Evolutionary conservation across 1,140 invertebrate species (phyloP), one percentile per base, ranked within the genome.

Genomic region (Hylyphantes graminicola): DNA sequence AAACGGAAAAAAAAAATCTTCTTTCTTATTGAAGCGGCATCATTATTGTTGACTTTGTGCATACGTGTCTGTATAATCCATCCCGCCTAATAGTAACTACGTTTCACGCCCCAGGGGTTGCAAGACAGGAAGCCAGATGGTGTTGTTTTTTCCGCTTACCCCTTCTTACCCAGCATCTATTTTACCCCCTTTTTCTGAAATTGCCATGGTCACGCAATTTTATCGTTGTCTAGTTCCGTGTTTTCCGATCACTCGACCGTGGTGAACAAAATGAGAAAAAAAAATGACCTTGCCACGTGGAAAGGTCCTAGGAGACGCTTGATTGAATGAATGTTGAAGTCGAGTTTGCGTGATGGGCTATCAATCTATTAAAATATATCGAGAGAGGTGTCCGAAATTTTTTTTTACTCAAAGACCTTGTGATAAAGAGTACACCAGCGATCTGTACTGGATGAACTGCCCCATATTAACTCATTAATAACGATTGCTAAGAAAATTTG

Each of bases 211-310:
- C 76, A 78, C 76, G 76, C 61, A 55, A 54, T 15, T 19, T n/a
- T 51, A 55, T 67, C 35, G 19, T 10, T 17, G 15, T 54, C 8
- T 73, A 81, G 55, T 81, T 81, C 79, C 79, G 79, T 70, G 79
- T 81, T 81, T 73, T 59, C 73, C 13, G 79, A 6, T 72, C 55
- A 81, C 79, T 73, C 79, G 54, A 81, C 21, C 79, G 68, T 63
- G 57, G n/a, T 70, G 57, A 8, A 15, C 48, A 63, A 35, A n/a
- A n/a, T n/a, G n/a, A n/a, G n/a, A n/a, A n/a, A 57, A 55, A 51
- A 70, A 57, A 59, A 17, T 15, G 64, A 74, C 53, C 48, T 17
- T 57, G 13, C 55, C 2, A 35, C 0, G 2, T 59, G 21, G 48
- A 21, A 19, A 55, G 9, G n/a, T 2, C 10, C 0, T 73, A 35